Conservation (phyloP, 2,113 vertebrate species). For the Sminthopsis crassicaudata region DNA sequence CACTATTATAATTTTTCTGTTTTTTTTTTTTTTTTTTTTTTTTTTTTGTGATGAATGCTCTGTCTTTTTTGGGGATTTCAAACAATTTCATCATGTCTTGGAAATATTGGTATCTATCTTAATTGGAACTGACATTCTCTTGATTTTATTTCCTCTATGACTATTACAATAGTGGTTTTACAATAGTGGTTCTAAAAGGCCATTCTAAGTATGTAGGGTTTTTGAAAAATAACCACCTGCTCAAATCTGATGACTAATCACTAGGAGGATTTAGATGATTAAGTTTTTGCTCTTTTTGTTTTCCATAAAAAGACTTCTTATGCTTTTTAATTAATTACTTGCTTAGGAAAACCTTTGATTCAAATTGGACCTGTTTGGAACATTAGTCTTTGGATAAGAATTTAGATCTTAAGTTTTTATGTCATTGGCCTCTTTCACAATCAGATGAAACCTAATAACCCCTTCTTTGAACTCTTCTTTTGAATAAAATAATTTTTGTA, state of each 20-base stretch:
- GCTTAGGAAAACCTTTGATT: conserved; percentile 10
- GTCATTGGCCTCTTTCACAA: background rate
- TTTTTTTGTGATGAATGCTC: conserved; percentile 29
- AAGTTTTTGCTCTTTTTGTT: conserved; percentile 34
- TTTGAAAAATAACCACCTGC: conserved; percentile 56
- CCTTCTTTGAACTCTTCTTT: background rate
- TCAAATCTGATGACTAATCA: conserved; percentile 65
- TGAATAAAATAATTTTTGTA: background rate
- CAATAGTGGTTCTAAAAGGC: conserved; percentile 59
- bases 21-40: conserved; percentile 16
- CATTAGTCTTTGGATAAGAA: background rate
- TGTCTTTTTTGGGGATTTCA: conserved; percentile 56
- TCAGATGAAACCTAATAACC: background rate
- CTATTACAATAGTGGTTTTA: background rate
- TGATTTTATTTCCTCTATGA: conserved; percentile 47
- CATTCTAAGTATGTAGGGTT: conserved; percentile 46
- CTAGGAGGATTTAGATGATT: conserved; percentile 51
- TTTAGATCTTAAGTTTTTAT: background rate
- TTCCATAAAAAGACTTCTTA: conserved; percentile 39
- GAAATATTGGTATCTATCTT: conserved; percentile 59
- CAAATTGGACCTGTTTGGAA: conserved; percentile 38
- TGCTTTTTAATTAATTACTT: background rate
- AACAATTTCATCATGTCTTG: conserved; percentile 32
- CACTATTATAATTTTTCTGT: conserved; percentile 9
- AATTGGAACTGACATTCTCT: conserved; percentile 59